Percentiles rank a stretch among this genome's conserved stretches.
These are phyloP conservation scores for Poecilia wingei DNA, from an alignment of 2,797 vertebrate genomes.

Conservation along the genomic window DNA sequence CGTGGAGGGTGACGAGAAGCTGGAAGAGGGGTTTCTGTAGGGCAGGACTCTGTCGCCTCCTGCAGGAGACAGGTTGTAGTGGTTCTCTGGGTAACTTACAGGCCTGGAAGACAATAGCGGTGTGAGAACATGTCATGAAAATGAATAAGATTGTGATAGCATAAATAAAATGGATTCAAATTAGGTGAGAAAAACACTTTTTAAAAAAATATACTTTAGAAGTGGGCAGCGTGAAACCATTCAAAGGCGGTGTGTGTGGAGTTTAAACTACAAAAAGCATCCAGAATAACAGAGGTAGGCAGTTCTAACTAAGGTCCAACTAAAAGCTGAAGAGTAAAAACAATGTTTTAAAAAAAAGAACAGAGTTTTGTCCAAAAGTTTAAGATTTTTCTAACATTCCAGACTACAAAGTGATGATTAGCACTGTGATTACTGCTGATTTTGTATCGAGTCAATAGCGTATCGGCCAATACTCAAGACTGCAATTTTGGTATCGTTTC, in stretches of 20 bases:
- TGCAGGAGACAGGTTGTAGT: conserved; percentile 83
- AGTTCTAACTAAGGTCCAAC: not conserved
- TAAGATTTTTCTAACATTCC: not conserved
- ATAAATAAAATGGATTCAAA: conserved; percentile 12
- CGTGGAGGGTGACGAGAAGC: conserved; percentile 86
- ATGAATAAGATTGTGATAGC: not conserved
- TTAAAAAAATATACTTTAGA: not conserved
- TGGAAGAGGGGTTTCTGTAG: conserved; percentile 90
- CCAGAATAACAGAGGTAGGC: not conserved
- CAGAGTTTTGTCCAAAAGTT: not conserved
- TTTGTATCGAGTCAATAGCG: too few relatives aligned
- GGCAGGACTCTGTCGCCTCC: conserved; percentile 83
- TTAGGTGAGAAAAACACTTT: not conserved
- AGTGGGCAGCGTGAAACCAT: not conserved
- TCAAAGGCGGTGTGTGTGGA: not conserved
- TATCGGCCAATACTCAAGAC: too few relatives aligned
- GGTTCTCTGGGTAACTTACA: conserved; percentile 93
- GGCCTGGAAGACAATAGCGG: conserved; percentile 77
- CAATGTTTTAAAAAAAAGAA: not conserved
- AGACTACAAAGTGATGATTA: too few relatives aligned
- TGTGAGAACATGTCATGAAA: conserved; percentile 3
- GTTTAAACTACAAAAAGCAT: not conserved
- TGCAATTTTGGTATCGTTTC: too few relatives aligned
- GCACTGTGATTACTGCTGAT: too few relatives aligned
- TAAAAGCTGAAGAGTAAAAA: not conserved